These are phyloP conservation scores for Hydractinia echinata DNA, from an alignment of 30 jellyfish, hydroid and myxozoan genomes.

Conservation along the genomic window DNA sequence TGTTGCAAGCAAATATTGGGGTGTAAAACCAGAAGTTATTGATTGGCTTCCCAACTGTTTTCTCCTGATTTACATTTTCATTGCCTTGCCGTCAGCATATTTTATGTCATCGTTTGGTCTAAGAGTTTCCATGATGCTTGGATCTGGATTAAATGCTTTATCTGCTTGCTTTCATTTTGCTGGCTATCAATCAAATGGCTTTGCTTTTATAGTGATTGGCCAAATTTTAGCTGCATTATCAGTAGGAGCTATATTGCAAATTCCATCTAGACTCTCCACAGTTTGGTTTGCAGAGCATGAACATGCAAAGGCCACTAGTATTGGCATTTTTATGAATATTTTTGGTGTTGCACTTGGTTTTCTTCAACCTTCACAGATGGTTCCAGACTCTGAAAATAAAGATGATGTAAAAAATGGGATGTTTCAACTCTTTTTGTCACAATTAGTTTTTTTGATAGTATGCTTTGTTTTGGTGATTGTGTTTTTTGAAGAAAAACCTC, in stretches of 20 bases:
- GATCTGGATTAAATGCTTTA: slow-evolving; percentile 52
- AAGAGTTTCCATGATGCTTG: slow-evolving; percentile 43
- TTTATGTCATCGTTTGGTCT: slow-evolving; percentile 58
- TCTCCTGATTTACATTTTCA: slow-evolving; percentile 50
- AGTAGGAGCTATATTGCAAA: slow-evolving; percentile 55
- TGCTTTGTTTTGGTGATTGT: slow-evolving; percentile 25
- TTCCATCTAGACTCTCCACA: slow-evolving; percentile 77
- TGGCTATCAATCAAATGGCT: slow-evolving; percentile 50
- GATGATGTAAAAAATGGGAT: slow-evolving; percentile 39
- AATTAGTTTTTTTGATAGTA: slow-evolving; percentile 44
- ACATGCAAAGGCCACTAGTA: slow-evolving; percentile 74
- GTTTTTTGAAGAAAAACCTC: slow-evolving; percentile 58
- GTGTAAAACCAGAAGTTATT: slow-evolving; percentile 31
- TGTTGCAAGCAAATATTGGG: slow-evolving; percentile 44
- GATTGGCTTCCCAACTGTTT: slow-evolving; percentile 72
- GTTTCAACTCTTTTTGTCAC: slow-evolving; percentile 35
- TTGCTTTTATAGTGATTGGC: slow-evolving; percentile 56
- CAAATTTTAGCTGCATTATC: slow-evolving; percentile 75
- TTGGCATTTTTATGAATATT: slow-evolving; percentile 64
- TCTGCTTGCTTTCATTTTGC: slow-evolving; percentile 60
- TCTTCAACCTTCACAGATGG: slow-evolving; percentile 64
- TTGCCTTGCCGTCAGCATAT: slow-evolving; percentile 78
- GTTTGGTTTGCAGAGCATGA: slow-evolving; percentile 92
- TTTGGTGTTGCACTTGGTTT: slow-evolving; percentile 86
- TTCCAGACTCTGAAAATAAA: slow-evolving; percentile 42